Conservation (phyloP, 2,113 vertebrate species). For the Abramis brama region DNA sequence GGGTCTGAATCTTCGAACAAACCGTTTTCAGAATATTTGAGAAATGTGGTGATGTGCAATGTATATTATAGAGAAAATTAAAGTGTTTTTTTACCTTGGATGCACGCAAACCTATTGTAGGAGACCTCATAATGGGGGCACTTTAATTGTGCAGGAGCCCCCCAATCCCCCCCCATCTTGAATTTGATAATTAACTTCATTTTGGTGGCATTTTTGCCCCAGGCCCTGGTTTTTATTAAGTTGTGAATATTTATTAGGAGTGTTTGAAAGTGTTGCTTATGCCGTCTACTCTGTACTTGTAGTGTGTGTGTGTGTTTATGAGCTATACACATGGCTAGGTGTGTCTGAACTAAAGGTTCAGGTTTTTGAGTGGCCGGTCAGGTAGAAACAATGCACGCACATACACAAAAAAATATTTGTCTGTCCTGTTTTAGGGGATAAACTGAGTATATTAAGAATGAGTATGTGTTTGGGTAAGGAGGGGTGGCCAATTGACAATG, state of each 20-base stretch:
- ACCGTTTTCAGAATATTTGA: too few species aligned
- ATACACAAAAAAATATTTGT: neutral
- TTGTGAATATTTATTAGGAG: neutral
- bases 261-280: constrained; percentile 5
- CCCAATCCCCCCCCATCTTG: too few species aligned
- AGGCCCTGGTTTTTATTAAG: neutral
- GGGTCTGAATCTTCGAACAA: too few species aligned
- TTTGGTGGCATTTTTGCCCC: too few species aligned
- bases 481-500: neutral
- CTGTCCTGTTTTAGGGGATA: neutral
- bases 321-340: constrained; percentile 42
- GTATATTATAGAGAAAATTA: too few species aligned
- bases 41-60: too few species aligned
- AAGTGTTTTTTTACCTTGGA: too few species aligned
- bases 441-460: neutral
- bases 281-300: neutral
- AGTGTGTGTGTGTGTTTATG: neutral
- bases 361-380: neutral
- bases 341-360: constrained; percentile 55
- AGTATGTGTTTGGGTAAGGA: constrained; percentile 1
- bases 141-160: too few species aligned
- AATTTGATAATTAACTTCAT: too few species aligned
- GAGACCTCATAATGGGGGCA: too few species aligned
- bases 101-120: too few species aligned
- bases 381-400: neutral